phyloP scores from a whole-genome alignment of 2,797 vertebrate genomes.

The Dendrocincla tyrannina region DNA sequence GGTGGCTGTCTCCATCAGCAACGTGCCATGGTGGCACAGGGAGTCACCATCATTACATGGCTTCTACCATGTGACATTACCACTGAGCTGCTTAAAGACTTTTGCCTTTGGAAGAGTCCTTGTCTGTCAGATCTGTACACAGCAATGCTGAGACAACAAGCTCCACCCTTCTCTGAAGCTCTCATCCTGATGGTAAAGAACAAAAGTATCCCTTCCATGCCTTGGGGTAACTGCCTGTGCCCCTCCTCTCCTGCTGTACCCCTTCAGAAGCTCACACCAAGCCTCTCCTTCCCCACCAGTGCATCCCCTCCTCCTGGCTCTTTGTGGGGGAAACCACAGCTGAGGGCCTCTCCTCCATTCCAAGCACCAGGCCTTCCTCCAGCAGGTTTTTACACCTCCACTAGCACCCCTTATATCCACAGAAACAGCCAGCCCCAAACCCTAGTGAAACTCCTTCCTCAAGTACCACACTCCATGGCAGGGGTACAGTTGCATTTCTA shows the following conservation, averaged over 20 bases:
- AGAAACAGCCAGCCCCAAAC: not conserved
- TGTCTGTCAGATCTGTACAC: not conserved
- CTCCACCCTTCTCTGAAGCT: not conserved
- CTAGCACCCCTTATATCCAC: not conserved
- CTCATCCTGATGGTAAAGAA: not conserved
- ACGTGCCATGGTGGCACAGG: accelerated
- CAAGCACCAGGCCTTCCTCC: not conserved
- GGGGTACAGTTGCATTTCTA: not conserved
- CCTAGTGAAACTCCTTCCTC: not conserved
- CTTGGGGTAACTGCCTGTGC: not conserved
- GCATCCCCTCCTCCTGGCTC: not conserved
- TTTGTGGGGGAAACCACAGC: accelerated
- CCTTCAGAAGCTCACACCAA: not conserved
- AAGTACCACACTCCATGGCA: not conserved
- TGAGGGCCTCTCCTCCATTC: not conserved
- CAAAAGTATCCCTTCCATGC: not conserved
- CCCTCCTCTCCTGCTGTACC: not conserved
- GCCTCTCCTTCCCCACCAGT: not conserved
- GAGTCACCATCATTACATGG: not conserved
- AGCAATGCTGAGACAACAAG: not conserved
- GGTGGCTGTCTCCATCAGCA: not conserved
- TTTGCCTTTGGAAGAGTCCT: not conserved
- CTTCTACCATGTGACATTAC: accelerated
- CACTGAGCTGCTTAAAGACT: not conserved
- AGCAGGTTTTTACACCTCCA: not conserved